Conservation (phyloP, 2,797 vertebrate genomes). For the Esox lucius region DNA sequence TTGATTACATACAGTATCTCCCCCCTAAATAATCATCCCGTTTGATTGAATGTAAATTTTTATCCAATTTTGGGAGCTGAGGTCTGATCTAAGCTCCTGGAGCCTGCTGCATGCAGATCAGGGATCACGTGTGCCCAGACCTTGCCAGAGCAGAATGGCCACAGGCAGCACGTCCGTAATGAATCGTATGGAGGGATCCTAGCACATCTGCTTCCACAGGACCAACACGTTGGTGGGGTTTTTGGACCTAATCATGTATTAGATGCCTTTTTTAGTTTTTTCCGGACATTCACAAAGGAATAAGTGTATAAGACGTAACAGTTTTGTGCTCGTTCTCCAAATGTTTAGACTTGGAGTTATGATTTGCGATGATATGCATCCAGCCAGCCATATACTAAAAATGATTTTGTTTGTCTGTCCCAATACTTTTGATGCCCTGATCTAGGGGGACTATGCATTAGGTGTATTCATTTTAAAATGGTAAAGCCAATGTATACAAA, state of each 20-base stretch:
- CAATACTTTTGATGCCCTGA: too few relatives aligned
- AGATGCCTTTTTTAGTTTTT: too few relatives aligned
- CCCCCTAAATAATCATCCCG: neutral
- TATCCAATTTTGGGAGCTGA: neutral
- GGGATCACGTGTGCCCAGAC: neutral
- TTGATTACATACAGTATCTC: neutral
- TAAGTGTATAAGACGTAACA: too few relatives aligned
- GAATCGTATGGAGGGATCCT: conserved; percentile 10
- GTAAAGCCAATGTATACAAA: too few relatives aligned
- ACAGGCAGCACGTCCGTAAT: conserved; percentile 26
- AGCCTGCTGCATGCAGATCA: neutral
- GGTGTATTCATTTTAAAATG: too few relatives aligned
- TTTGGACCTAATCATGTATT: neutral
- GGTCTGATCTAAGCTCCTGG: neutral
- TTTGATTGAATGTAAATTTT: conserved; percentile 7
- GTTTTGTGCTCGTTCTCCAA: too few relatives aligned
- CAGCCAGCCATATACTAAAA: too few relatives aligned
- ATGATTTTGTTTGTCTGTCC: too few relatives aligned
- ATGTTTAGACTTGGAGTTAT: too few relatives aligned
- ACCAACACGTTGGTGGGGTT: neutral
- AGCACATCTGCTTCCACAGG: neutral
- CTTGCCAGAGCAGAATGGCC: conserved; percentile 5
- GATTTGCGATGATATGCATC: too few relatives aligned
- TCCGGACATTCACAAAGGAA: too few relatives aligned
- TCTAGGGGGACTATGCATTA: too few relatives aligned